Percentiles rank a stretch among this genome's conserved stretches.
phyloP scores from a whole-genome alignment of 2,888 invertebrate species.

The Eledona agricola region DNA sequence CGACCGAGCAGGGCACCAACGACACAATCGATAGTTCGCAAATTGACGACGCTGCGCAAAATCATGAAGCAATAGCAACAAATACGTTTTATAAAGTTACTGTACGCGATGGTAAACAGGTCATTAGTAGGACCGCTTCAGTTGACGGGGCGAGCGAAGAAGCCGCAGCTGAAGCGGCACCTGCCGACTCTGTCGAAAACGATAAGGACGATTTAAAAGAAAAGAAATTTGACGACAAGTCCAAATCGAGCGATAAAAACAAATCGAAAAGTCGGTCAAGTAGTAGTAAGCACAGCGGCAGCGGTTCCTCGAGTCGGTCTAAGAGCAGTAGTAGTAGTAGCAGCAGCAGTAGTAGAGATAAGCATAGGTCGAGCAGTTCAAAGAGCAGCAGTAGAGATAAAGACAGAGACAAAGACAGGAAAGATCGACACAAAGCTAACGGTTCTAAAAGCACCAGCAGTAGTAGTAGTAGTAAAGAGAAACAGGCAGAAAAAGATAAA shows the following conservation, averaged over 20 bases:
- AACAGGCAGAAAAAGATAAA: constrained; percentile 73
- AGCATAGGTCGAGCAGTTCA: constrained; percentile 55
- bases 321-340: constrained; percentile 42
- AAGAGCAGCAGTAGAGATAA: constrained; percentile 49
- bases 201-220: constrained; percentile 35
- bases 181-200: constrained; percentile 18
- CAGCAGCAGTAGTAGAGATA: constrained; percentile 50
- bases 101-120: constrained; percentile 77
- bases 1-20: constrained; percentile 1
- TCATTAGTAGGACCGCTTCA: constrained; percentile 63
- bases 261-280: constrained; percentile 47
- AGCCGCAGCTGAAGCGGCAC: constrained; percentile 44
- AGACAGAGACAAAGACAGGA: constrained; percentile 53
- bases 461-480: constrained; percentile 60
- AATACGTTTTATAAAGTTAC: constrained; percentile 69
- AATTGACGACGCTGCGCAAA: constrained; percentile 23
- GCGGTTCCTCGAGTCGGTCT: constrained; percentile 26
- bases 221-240: constrained; percentile 39
- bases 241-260: constrained; percentile 38
- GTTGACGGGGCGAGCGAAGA: constrained; percentile 36
- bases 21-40: constrained; percentile 28
- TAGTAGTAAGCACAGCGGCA: constrained; percentile 31
- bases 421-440: constrained; percentile 50
- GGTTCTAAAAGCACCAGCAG: constrained; percentile 48
- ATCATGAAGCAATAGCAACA: constrained; percentile 41